Base-by-base conservation (phyloP, 2,888 invertebrate species). In the Cylloceria caligata region DNA sequence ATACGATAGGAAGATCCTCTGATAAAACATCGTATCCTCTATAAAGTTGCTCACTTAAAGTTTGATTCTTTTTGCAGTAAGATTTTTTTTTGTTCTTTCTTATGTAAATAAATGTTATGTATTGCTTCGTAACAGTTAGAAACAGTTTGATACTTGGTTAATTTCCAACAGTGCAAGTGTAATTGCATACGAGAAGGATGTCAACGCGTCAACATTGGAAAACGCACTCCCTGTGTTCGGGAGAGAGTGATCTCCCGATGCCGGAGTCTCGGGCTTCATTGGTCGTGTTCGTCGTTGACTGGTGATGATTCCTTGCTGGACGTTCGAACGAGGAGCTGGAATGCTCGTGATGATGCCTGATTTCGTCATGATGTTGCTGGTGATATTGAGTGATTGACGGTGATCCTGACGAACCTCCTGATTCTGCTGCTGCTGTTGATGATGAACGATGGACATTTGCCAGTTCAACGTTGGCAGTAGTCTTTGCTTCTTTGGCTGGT, bases 181-280 rank as follows among this genome's bases (percentile, higher is more conserved):
- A 71, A 73, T 52, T 36, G 24, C 3, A 13, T 36, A 11, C 16
- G 30, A 57, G 27, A 55, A 71, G 42, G 55, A 57, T 30, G 13
- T 30, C 27, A 13, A 42, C 9, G 24, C 24, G 64, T 64, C 39
- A 24, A 64, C 13, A 64, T 39, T 39, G 60, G 39, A 68, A 86
- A 89, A 88, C 91, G 86, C 91, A 92, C 91, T 90, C 89, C 85
- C 88, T 89, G 82, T 87, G 82, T 34, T 91, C 89, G 83, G 76
- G 79, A 55, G 83, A 62, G 73, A 83, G 84, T 42, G 84, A 74
- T 81, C 86, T 81, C 86, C 86, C 80, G 84, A 62, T 39, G 62
- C 64, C 73, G 83, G 77, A 45, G 86, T 87, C 77, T 60, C 83
- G 81, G 85, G 79, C 79, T 69, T 85, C 79, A 72, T 81, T 83